A percentile compares a stretch with the other conserved stretches of the same genome.
Evolutionary conservation across 2,113 vertebrate genomes (phyloP).

Genomic region (Sorex fumeus): DNA sequence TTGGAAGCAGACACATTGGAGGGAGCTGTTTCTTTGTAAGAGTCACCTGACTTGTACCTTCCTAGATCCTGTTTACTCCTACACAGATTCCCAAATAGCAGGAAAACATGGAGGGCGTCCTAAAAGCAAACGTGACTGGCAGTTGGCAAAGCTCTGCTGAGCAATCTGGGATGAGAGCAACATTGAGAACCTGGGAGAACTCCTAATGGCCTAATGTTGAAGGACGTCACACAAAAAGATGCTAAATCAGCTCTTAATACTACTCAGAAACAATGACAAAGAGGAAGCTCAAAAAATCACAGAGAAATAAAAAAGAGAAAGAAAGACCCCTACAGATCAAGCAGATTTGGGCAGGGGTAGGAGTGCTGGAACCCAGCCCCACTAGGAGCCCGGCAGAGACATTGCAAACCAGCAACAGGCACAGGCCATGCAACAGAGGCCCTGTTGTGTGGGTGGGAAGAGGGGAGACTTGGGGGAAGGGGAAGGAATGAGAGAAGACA

Average conservation of each 20-base stretch:
- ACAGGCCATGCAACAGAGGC: too few species aligned
- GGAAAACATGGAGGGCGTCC: conserved; percentile 49
- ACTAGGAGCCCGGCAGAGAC: too few species aligned
- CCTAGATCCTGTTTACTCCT: conserved; percentile 47
- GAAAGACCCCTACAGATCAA: neutral
- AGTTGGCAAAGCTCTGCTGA: neutral
- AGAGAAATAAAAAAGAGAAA: neutral
- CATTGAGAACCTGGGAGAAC: neutral
- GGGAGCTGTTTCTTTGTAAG: neutral
- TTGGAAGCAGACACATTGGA: neutral
- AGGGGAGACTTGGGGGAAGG: neutral
- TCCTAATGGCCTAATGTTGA: neutral
- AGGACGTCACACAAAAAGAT: neutral
- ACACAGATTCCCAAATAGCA: conserved; percentile 9
- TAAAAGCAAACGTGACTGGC: neutral
- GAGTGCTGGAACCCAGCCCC: neutral
- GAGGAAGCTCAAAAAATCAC: too few species aligned
- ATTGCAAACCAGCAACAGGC: too few species aligned
- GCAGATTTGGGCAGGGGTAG: neutral
- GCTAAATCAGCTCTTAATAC: neutral
- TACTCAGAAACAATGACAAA: conserved; percentile 27
- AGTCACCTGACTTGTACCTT: conserved; percentile 11
- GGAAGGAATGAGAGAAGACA: too few species aligned
- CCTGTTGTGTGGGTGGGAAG: neutral
- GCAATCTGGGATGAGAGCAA: neutral